Base-by-base conservation (phyloP, 2,113 vertebrate species). In the Chelonoidis abingdonii region DNA sequence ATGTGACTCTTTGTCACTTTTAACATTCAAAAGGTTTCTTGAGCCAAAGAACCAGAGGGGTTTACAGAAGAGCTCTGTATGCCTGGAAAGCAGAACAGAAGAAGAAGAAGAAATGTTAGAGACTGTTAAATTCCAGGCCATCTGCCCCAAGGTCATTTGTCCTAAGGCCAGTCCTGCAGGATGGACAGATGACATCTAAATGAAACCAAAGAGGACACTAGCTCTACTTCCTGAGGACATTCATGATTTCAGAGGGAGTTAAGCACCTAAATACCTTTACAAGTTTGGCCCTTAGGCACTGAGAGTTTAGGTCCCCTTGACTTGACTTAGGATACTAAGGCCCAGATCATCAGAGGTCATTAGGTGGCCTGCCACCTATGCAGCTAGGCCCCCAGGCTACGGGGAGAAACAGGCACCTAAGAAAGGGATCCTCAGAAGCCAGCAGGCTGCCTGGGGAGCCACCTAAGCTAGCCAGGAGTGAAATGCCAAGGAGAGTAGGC, bases 81-180 rank as follows among this genome's bases (percentile, higher is more conserved):
- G 54, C 54, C 53, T 53, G 53, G 35, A 10, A 44, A 41, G 50
- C 2, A 2, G 79, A 69, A 59, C 0, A 12, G 75, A 41, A 83
- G 89, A 88, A 31, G n/a, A 50, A 90, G n/a, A 50, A 87, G 75
- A 6, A 94, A 82, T 9, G 13, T 53, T 91, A 78, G 83, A 92
- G 85, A 83, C 87, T 92, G 89, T 7, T 72, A 10, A 90, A 29
- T 79, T 2, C 93, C 86, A 2, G 1, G 2, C 96, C 97, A 95
- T 96, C 97, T 97, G 96, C 93, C 93, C 86, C 88, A 3, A 86
- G 94, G 59, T 13, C 47, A 4, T 89, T 6, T 83, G 69, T 22
- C 65, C 13, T 56, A 91, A 92, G 65, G 1, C 89, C 69, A 13
- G 54, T 1, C 1, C 92, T 95, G 95, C 87, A 13, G 89, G 84